phyloP scores from a whole-genome alignment of 2,113 vertebrate genomes.

The Pipra filicauda region DNA sequence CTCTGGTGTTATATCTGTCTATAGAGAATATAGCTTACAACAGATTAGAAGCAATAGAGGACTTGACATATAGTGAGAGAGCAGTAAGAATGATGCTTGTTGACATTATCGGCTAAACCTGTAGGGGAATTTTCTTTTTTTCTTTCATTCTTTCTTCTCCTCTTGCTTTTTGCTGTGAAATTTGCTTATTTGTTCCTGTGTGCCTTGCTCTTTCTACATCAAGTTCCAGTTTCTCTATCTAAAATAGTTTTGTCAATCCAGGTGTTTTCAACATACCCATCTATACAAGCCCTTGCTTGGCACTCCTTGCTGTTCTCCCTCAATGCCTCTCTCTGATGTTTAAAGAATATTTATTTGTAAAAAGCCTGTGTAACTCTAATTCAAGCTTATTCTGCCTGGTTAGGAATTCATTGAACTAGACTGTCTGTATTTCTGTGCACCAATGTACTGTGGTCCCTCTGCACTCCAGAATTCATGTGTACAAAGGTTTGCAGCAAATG shows the following conservation, averaged over 20 bases:
- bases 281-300: background rate
- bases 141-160: slow-evolving; percentile 42
- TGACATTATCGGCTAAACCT: slow-evolving; percentile 74
- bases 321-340: slow-evolving; percentile 19
- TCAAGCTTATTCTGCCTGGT: background rate
- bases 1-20: slow-evolving; percentile 68
- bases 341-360: slow-evolving; percentile 67
- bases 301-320: background rate
- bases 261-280: slow-evolving; percentile 54
- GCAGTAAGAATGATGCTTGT: slow-evolving; percentile 60
- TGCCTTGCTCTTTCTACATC: slow-evolving; percentile 39
- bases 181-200: slow-evolving; percentile 61
- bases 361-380: slow-evolving; percentile 40
- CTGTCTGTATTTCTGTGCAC: background rate
- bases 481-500: slow-evolving; percentile 5
- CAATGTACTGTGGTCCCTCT: background rate
- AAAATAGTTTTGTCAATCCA: slow-evolving; percentile 62
- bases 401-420: slow-evolving; percentile 4
- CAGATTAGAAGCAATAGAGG: slow-evolving; percentile 74
- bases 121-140: slow-evolving; percentile 67
- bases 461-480: background rate
- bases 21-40: slow-evolving; percentile 72
- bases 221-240: slow-evolving; percentile 52
- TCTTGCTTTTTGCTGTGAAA: slow-evolving; percentile 54
- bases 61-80: slow-evolving; percentile 59